Evolutionary conservation across 2,888 invertebrate species (phyloP).

Genomic region (Chrysina gloriosa): DNA sequence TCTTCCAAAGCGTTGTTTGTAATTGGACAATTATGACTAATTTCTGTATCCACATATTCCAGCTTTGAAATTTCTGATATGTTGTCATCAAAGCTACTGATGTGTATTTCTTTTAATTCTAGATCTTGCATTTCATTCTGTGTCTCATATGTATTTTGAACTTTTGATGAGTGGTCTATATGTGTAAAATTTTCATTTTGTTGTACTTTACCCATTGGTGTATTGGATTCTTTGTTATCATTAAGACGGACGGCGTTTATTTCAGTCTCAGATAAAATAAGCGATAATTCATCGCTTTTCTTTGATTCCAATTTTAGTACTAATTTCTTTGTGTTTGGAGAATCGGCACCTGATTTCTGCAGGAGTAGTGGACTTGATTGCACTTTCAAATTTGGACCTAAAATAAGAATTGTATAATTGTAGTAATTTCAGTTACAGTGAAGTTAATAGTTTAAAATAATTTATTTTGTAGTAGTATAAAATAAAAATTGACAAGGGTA

Average conservation of each 20-base stretch:
- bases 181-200: not conserved
- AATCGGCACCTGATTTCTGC: constrained; percentile 21
- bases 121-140: not conserved
- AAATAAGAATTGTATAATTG: not conserved
- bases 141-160: not conserved
- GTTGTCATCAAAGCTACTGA: constrained; percentile 1
- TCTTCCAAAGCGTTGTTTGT: not conserved
- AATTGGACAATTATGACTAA: not conserved
- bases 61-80: not conserved
- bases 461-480: too few relatives aligned
- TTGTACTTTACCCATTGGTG: not conserved
- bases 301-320: not conserved
- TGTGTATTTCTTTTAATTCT: constrained; percentile 15
- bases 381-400: constrained; percentile 1
- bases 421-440: not conserved
- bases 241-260: constrained; percentile 7
- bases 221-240: constrained; percentile 5
- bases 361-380: constrained; percentile 20
- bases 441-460: not conserved
- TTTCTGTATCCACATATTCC: not conserved
- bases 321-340: not conserved
- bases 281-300: constrained; percentile 22
- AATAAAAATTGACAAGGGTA: too few relatives aligned
- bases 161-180: not conserved
- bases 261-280: constrained; percentile 29